Evolutionary conservation across 2,888 invertebrate species (phyloP).

Genomic region (Harpagoxenus sublaevis): DNA sequence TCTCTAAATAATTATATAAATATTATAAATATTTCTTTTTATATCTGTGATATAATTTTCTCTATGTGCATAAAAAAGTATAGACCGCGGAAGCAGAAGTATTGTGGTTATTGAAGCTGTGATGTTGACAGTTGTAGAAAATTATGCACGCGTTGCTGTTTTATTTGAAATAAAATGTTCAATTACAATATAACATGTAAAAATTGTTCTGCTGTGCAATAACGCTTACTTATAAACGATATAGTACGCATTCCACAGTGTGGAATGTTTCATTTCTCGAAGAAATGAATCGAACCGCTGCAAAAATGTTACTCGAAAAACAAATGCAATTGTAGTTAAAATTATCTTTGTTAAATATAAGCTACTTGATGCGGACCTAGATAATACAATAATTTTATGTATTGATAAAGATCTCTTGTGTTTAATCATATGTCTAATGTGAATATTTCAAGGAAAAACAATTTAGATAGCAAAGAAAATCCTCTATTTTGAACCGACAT

Average conservation of each 20-base stretch:
- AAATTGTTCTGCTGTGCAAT: slow-evolving; percentile 42
- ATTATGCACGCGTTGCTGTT: slow-evolving; percentile 14
- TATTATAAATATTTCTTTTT: slow-evolving; percentile 51
- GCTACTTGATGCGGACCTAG: slow-evolving; percentile 45
- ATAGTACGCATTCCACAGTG: slow-evolving; percentile 5
- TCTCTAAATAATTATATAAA: slow-evolving; percentile 48
- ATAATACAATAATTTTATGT: slow-evolving; percentile 50
- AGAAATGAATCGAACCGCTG: slow-evolving; percentile 76
- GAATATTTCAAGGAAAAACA: slow-evolving; percentile 70
- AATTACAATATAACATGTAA: neutral
- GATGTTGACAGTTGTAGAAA: slow-evolving; percentile 23
- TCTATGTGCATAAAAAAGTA: slow-evolving; percentile 21
- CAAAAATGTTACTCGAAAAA: slow-evolving; percentile 45
- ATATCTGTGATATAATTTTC: slow-evolving; percentile 73
- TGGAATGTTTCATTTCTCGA: slow-evolving; percentile 63
- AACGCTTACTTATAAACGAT: slow-evolving; percentile 25
- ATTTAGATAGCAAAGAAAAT: slow-evolving; percentile 75
- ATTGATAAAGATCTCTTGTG: slow-evolving; percentile 47
- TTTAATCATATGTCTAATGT: slow-evolving; percentile 62
- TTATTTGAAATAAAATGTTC: slow-evolving; percentile 26
- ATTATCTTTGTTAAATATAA: slow-evolving; percentile 46
- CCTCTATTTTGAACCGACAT: slow-evolving; percentile 76
- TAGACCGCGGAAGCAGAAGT: slow-evolving; percentile 41
- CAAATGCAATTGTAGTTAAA: slow-evolving; percentile 40
- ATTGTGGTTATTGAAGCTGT: slow-evolving; percentile 49